phyloP scores from a whole-genome alignment of 2,113 vertebrate species.

The Brachyistius frenatus region DNA sequence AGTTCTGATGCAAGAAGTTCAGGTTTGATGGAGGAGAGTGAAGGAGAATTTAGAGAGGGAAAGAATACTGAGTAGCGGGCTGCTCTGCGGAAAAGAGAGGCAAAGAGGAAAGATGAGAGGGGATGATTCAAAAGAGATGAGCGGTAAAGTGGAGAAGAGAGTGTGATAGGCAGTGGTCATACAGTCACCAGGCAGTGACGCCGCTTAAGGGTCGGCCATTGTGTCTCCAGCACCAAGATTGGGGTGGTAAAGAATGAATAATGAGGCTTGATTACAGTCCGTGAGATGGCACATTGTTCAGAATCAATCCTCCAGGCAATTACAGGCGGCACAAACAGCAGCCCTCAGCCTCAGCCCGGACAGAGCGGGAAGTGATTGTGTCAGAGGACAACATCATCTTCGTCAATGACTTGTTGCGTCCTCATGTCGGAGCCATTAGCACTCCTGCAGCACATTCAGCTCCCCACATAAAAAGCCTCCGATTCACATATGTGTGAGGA shows the following conservation, averaged over 20 bases:
- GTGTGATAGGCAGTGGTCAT: constrained; percentile 58
- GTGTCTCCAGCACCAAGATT: constrained; percentile 74
- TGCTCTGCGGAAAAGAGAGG: constrained; percentile 47
- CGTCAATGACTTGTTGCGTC: constrained; percentile 83
- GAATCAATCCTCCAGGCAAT: constrained; percentile 84
- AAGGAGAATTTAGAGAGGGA: constrained; percentile 63
- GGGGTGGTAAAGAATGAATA: constrained; percentile 81
- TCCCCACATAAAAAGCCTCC: constrained; percentile 54
- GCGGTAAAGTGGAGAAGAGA: constrained; percentile 50
- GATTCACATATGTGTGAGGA: constrained; percentile 22
- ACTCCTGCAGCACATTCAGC: constrained; percentile 52
- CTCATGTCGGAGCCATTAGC: constrained; percentile 73
- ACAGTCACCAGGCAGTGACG: constrained; percentile 59
- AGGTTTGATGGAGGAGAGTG: constrained; percentile 63
- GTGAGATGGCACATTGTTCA: constrained; percentile 80
- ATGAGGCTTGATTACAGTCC: constrained; percentile 85
- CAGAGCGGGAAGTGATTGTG: constrained; percentile 78
- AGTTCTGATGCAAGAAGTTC: constrained; percentile 65
- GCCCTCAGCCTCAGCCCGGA: constrained; percentile 65
- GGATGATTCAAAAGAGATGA: constrained; percentile 61
- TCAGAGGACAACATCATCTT: constrained; percentile 81
- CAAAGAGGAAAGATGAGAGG: constrained; percentile 70
- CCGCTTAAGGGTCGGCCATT: constrained; percentile 72
- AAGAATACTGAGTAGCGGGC: constrained; percentile 41
- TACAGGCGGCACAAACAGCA: constrained; percentile 75